phyloP scores from a whole-genome alignment of 1,140 invertebrate genomes.

The Drosophila quadrilineata region DNA sequence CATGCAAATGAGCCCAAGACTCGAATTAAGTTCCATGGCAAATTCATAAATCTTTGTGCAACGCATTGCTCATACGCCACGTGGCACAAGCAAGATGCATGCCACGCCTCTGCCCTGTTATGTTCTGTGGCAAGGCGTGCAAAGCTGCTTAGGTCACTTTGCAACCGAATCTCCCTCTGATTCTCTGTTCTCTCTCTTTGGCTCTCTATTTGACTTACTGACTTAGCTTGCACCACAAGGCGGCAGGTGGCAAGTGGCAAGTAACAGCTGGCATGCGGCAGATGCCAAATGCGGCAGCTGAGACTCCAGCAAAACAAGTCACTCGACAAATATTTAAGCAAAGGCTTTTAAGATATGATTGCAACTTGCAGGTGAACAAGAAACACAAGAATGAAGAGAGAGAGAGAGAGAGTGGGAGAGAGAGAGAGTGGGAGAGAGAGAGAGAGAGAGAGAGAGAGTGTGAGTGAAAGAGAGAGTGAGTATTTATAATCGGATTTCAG shows the following conservation, averaged over 20 bases:
- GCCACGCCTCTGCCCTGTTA: not conserved
- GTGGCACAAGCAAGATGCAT: not conserved
- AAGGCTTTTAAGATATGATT: constrained; percentile 17
- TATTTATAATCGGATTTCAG: constrained; percentile 2
- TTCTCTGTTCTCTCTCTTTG: not conserved
- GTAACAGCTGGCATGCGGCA: not conserved
- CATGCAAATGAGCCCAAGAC: constrained; percentile 32
- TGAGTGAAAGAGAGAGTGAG: not conserved
- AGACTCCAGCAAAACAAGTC: constrained; percentile 56
- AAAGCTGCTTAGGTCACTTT: constrained; percentile 55
- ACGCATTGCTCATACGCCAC: constrained; percentile 23
- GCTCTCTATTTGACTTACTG: not conserved
- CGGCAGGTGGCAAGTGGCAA: not conserved
- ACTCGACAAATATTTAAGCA: constrained; percentile 58
- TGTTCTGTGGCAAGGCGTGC: not conserved
- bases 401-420: not conserved
- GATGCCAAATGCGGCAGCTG: not conserved
- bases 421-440: no score
- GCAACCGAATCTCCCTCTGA: not conserved
- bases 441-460: no score
- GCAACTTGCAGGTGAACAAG: not conserved
- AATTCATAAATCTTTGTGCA: constrained; percentile 50
- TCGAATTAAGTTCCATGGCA: constrained; percentile 28
- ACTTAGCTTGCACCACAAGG: not conserved
- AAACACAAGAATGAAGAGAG: no score